These are phyloP conservation scores for Caloenas nicobarica DNA, from an alignment of 2,113 vertebrate species.

Conservation along the genomic window DNA sequence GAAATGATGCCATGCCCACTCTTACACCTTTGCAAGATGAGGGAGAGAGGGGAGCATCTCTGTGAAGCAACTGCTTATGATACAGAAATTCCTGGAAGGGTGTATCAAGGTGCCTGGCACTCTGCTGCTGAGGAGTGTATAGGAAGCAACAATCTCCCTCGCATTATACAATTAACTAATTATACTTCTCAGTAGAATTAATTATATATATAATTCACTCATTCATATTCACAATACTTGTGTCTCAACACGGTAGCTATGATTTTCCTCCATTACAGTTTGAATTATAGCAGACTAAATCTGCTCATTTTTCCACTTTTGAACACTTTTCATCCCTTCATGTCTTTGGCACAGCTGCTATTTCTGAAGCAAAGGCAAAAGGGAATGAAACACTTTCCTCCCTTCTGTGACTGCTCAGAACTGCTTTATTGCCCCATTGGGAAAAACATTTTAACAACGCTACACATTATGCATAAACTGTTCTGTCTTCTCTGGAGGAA, in stretches of 20 bases:
- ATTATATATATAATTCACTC: not conserved
- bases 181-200: not conserved
- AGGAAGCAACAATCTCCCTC: not conserved
- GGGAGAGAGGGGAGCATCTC: not conserved
- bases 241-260: not conserved
- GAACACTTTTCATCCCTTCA: not conserved
- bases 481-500: not conserved
- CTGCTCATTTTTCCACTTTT: not conserved
- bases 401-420: not conserved
- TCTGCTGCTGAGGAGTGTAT: not conserved
- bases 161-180: not conserved
- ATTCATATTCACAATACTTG: constrained; percentile 1
- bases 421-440: not conserved
- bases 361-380: not conserved
- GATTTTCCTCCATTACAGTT: not conserved
- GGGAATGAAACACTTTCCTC: not conserved
- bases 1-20: not conserved
- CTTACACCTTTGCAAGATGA: not conserved
- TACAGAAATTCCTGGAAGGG: not conserved
- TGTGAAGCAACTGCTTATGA: not conserved
- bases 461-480: not conserved
- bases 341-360: not conserved
- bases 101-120: not conserved
- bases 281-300: not conserved
- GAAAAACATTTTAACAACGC: not conserved